Base-by-base conservation (phyloP, 1,140 invertebrate species). In the Bathynomus jamesi region DNA sequence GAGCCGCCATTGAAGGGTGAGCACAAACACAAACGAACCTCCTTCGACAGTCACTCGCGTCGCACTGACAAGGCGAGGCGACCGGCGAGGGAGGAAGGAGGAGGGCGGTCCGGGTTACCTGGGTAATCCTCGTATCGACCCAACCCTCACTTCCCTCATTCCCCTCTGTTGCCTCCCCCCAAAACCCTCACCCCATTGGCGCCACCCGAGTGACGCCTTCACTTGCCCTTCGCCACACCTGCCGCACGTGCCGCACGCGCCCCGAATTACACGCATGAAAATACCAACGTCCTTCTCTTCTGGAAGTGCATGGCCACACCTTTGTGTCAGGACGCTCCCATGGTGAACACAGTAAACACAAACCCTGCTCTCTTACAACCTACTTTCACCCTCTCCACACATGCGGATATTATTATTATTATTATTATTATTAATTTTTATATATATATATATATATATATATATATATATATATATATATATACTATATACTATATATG, bases 211-310 rank as follows among this genome's bases (percentile, higher is more conserved):
- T 13, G n/a, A 31, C 69, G 30, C 65, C 66, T 64, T 64, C 53
- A 65, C 70, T 67, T 67, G 63, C 70, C 66, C 17, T 13, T 32
- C 62, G n/a, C 53, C 30, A 31, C 25, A 63, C 63, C 63, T 73
- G 28, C 63, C 69, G 63, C 72, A 74, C 72, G 72, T 74, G 72
- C 70, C 72, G 72, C 72, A 74, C 68, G 72, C 68, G 68, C 68
- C 31, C 27, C 29, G 60, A 67, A 28, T 32, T 31, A n/a, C 67
- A 46, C 71, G 64, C 61, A 46, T 63, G 46, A 65, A 67, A 53
- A 40, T 17, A 53, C 13, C 2, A 2, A 53, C 13, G 40, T 21
- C 5, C 40, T 11, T 53, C 21, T 53, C 21, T 53, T 17, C 40
- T 21, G 40, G 40, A 53, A 11, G 21, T 53, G 40, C 21, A 53